Evolutionary conservation across 2,797 vertebrate genomes (phyloP), one percentile per base, ranked within the genome.

Genomic region (Gila robusta): DNA sequence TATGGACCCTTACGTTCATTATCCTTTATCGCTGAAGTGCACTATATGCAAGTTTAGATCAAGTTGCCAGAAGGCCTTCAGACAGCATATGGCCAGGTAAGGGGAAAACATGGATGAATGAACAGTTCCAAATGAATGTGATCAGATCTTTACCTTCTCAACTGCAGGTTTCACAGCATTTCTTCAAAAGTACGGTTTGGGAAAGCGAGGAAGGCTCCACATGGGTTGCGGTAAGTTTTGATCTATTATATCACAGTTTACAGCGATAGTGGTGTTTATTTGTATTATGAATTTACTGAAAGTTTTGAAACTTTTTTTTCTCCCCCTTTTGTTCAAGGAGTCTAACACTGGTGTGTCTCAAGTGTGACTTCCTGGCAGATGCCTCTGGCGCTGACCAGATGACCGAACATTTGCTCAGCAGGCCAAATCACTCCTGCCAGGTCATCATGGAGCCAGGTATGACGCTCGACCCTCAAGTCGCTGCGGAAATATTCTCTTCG

Each of bases 1-100:
- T 62, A 94, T 95, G 85, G 94, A 99, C 91, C 98, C 99, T 92
- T 96, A 96, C 32, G 95, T 94, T 89, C 98, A 99, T 90, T 99
- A 97, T 90, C 97, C 97, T 35, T 94, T 97, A 32, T 93, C 97
- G 6, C 95, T 97, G 69, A 96, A 94, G 89, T 99, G 98, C 86
- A 96, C 96, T 66, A 95, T 97, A 2, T 99, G 98, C 95, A 97
- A 95, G 92, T 99, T 98, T 91, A 95, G 95, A 85, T 99, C 98
- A 66, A 98, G 97, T 91, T 99, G 98, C 94, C 98, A 97, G 93
- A 96, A 96, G 90, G 95, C 98, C 67, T 98, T 98, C 74, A 97
- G 96, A 82, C 97, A 97, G 91, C 98, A 99, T 87, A 97, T 98
- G 98, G 95, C 97, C 93, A 96, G 96, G 98, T 99, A 92, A 95